Conservation (phyloP, 2,113 vertebrate species). For the Hippocampus guttulatus region DNA sequence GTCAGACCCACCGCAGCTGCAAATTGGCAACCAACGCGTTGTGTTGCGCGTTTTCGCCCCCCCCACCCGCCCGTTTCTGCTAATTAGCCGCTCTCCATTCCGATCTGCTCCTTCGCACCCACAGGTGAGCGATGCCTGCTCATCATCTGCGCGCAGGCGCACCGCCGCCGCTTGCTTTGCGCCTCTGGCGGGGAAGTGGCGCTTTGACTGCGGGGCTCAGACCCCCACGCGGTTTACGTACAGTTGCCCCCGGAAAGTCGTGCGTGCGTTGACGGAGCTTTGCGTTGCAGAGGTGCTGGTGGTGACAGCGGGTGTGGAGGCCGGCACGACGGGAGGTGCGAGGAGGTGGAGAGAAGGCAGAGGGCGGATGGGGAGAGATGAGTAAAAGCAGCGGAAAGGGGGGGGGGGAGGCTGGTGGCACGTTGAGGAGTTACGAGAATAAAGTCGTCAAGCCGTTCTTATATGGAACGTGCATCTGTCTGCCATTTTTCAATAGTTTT, state of each 20-base stretch:
- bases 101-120: conserved; percentile 48
- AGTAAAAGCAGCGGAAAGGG: conserved; percentile 35
- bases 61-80: conserved; percentile 7
- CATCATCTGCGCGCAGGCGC: conserved; percentile 36
- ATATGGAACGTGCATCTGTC: no score
- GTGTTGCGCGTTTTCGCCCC: conserved; percentile 35
- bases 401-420: conserved; percentile 13
- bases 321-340: conserved; percentile 47
- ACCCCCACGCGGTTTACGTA: conserved; percentile 17
- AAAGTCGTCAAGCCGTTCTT: background rate
- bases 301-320: conserved; percentile 49
- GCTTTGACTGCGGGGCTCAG: conserved; percentile 53
- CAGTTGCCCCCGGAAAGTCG: conserved; percentile 58
- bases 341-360: conserved; percentile 24
- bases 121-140: conserved; percentile 47
- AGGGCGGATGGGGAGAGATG: conserved; percentile 33
- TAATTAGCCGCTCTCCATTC: conserved; percentile 49
- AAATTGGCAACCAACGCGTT: conserved; percentile 43
- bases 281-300: conserved; percentile 30
- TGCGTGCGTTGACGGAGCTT: conserved; percentile 61
- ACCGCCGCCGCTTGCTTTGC: conserved; percentile 47
- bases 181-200: conserved; percentile 56
- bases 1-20: conserved; percentile 37
- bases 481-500: no score
- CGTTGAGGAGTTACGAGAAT: background rate